Evolutionary conservation across 2,113 vertebrate genomes (phyloP).

Genomic region (Gopherus evgoodei): DNA sequence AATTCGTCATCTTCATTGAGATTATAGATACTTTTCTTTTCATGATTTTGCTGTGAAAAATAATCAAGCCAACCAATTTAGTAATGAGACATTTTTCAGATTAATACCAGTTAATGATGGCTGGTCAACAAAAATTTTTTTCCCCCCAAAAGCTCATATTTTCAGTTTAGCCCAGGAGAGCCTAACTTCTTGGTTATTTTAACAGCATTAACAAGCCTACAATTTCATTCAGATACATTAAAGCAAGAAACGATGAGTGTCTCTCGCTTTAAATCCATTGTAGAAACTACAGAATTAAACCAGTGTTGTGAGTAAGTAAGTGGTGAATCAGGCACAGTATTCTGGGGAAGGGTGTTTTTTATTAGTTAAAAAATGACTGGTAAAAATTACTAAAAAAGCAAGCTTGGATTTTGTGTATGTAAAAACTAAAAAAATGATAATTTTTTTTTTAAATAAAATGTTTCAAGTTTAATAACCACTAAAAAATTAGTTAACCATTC

Average conservation of each 20-base stretch:
- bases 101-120: background rate
- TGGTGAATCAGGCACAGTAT: background rate
- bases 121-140: background rate
- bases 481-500: background rate
- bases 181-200: background rate
- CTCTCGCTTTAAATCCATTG: background rate
- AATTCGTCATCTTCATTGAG: constrained; percentile 97
- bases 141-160: background rate
- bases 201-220: background rate
- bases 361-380: background rate
- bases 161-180: background rate
- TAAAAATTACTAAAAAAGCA: background rate
- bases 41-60: constrained; percentile 82
- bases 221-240: background rate
- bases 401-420: background rate
- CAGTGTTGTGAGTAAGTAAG: background rate
- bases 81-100: background rate
- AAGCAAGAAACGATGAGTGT: background rate
- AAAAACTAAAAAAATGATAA: background rate
- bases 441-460: background rate
- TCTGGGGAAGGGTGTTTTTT: background rate
- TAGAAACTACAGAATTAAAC: background rate
- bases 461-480: background rate
- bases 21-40: constrained; percentile 91
- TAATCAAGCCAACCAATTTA: background rate